Percentiles rank a stretch among this genome's conserved stretches.
These are phyloP conservation scores for Cassiopea xamachana DNA, from an alignment of 30 jellyfish, hydroid and myxozoan genomes.

Conservation along the genomic window DNA sequence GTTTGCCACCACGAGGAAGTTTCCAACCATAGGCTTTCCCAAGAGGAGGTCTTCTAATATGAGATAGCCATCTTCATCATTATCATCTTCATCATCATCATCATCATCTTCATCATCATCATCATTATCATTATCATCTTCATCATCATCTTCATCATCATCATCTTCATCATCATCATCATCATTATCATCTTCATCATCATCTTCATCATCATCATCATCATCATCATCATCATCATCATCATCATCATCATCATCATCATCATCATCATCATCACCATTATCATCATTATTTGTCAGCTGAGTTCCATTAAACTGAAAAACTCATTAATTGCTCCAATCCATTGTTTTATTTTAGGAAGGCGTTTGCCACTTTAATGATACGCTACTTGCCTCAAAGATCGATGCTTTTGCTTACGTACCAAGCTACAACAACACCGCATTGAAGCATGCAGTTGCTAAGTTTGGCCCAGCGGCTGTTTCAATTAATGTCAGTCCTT, in stretches of 20 bases:
- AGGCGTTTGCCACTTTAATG: slow-evolving; percentile 97
- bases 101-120: no score
- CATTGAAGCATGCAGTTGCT: slow-evolving; percentile 89
- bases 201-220: neutral
- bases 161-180: no score
- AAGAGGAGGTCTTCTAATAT: no score
- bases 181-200: no score
- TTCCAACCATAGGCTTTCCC: no score
- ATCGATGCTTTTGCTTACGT: slow-evolving; percentile 96
- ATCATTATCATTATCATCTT: no score
- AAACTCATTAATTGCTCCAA: neutral
- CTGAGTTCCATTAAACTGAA: neutral
- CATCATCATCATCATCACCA: neutral
- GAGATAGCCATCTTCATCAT: no score
- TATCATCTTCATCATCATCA: no score
- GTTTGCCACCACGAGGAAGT: no score
- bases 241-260: neutral
- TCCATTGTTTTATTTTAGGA: slow-evolving; percentile 59
- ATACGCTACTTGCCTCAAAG: slow-evolving; percentile 90
- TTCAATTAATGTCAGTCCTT: slow-evolving; percentile 91
- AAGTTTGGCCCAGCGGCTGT: slow-evolving; percentile 98
- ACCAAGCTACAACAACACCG: slow-evolving; percentile 89
- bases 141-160: no score
- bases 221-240: neutral
- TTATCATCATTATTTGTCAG: neutral